Evolutionary conservation across 2,113 vertebrate species (phyloP).

Genomic region (Psittacus erithacus): DNA sequence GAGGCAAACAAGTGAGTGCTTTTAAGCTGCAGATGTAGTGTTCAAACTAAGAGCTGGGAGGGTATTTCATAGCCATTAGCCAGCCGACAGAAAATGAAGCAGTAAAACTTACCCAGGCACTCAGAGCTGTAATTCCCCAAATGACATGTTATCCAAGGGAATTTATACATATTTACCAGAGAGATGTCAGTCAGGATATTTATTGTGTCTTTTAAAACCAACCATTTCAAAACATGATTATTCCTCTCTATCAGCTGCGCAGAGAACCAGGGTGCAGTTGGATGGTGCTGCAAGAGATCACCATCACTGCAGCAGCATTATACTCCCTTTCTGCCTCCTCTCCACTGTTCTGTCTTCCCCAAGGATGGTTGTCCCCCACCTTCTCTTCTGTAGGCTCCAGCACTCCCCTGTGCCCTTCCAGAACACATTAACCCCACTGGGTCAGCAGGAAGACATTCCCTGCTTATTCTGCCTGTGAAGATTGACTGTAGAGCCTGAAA

Average conservation of each 20-base stretch:
- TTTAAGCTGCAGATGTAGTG: neutral
- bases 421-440: neutral
- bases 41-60: neutral
- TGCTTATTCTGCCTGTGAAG: neutral
- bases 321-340: neutral
- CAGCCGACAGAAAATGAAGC: neutral
- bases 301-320: rapidly evolving
- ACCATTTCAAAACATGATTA: neutral
- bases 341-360: neutral
- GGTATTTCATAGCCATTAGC: conserved; percentile 36
- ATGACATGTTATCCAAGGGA: neutral
- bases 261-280: neutral
- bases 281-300: neutral
- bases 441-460: neutral
- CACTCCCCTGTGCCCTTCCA: neutral
- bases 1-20: neutral
- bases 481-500: neutral
- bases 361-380: neutral
- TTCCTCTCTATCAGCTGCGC: neutral
- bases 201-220: neutral
- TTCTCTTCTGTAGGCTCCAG: neutral
- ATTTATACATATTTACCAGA: neutral
- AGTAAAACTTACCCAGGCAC: conserved; percentile 1
- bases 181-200: conserved; percentile 5
- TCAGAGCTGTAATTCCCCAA: neutral